phyloP scores from a whole-genome alignment of 2,797 vertebrate genomes.

The Anolis apletophallus region DNA sequence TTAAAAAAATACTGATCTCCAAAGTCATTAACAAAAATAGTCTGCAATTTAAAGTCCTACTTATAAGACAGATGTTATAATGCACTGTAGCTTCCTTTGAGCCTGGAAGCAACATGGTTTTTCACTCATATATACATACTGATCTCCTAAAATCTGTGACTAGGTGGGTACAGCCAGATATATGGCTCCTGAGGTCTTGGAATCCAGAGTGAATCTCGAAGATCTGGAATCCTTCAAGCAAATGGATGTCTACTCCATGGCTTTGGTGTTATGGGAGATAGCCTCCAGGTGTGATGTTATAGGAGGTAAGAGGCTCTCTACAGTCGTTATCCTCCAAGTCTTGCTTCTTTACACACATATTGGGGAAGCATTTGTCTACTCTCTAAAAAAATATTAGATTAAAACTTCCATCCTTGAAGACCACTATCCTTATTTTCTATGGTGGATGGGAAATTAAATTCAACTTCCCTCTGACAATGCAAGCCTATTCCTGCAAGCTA shows the following conservation, averaged over 20 bases:
- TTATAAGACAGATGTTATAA: not conserved
- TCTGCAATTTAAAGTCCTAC: not conserved
- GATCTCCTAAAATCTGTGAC: slow-evolving; percentile 1
- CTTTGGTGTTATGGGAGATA: slow-evolving; percentile 92
- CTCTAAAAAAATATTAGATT: not conserved
- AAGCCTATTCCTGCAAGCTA: not conserved
- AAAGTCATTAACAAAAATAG: not conserved
- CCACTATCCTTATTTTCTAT: not conserved
- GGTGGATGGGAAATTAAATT: not conserved
- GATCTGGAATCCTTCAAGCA: slow-evolving; percentile 93
- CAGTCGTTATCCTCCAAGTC: not conserved
- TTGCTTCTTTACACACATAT: not conserved
- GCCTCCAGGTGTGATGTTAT: slow-evolving; percentile 86
- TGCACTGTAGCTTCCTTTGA: not conserved
- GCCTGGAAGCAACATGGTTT: not conserved
- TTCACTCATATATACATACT: not conserved
- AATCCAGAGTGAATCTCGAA: slow-evolving; percentile 91
- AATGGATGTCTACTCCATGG: slow-evolving; percentile 93
- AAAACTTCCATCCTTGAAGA: not conserved
- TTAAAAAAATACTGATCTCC: not conserved
- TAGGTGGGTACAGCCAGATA: slow-evolving; percentile 92
- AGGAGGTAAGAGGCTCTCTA: slow-evolving; percentile 78
- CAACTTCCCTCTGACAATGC: not conserved
- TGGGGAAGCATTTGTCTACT: too few relatives aligned
- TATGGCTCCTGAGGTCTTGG: slow-evolving; percentile 92